These are phyloP conservation scores for Eledone cirrhosa DNA, from an alignment of 2,888 invertebrate genomes.

Conservation along the genomic window DNA sequence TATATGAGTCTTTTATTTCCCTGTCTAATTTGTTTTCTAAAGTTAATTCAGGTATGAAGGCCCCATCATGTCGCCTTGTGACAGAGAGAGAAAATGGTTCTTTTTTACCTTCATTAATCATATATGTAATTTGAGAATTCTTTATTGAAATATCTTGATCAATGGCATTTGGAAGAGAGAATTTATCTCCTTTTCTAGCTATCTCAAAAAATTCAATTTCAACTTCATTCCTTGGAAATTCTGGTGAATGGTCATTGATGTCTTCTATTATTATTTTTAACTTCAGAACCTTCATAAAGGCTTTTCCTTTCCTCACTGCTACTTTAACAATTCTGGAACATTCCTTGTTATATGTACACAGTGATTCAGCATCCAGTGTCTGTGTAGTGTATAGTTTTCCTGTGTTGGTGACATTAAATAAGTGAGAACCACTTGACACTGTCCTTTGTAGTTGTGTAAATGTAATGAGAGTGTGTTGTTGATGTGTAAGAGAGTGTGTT, in stretches of 20 bases:
- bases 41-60: background rate
- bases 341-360: too few relatives aligned
- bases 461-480: too few relatives aligned
- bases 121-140: background rate
- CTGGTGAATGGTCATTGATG: constrained; percentile 20
- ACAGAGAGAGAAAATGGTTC: constrained; percentile 16
- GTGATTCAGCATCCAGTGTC: too few relatives aligned
- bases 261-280: constrained; percentile 1
- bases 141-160: background rate
- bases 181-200: background rate
- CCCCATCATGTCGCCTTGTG: background rate
- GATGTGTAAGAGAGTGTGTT: too few relatives aligned
- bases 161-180: background rate
- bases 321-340: background rate
- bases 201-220: background rate
- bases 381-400: too few relatives aligned
- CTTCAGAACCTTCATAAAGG: background rate
- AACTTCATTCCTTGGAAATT: constrained; percentile 12
- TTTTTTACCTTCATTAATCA: background rate
- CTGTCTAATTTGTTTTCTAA: constrained; percentile 9
- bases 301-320: constrained; percentile 3
- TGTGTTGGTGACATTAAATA: too few relatives aligned
- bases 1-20: background rate
- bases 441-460: too few relatives aligned
- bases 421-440: too few relatives aligned